Percentiles rank a stretch among this genome's conserved stretches.
phyloP scores from a whole-genome alignment of 2,113 vertebrate species.

The Odobenus rosmarus region DNA sequence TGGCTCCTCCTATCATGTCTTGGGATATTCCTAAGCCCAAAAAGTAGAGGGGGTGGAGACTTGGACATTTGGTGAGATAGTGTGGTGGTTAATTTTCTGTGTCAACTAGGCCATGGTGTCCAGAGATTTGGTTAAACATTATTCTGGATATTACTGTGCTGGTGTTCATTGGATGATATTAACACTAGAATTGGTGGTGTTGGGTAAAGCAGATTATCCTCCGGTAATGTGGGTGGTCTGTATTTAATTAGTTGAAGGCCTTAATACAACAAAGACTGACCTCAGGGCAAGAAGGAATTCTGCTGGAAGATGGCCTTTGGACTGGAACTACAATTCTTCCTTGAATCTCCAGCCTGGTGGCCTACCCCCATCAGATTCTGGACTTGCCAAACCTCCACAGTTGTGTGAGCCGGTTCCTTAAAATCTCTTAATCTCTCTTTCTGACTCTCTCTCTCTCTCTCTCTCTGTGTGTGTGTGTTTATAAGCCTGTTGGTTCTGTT shows the following conservation, averaged over 20 bases:
- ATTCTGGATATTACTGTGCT: background rate
- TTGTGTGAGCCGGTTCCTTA: background rate
- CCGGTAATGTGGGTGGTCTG: background rate
- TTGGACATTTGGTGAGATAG: background rate
- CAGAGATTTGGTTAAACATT: background rate
- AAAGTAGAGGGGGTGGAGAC: background rate
- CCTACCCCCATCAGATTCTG: background rate
- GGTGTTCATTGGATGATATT: background rate
- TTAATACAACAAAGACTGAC: background rate
- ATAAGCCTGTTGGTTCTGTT: background rate
- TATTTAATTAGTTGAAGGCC: background rate
- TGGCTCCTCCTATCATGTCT: background rate
- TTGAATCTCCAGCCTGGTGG: background rate
- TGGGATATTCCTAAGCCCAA: background rate
- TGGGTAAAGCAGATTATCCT: background rate
- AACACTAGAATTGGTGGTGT: background rate
- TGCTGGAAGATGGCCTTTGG: background rate
- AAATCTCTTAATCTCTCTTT: background rate
- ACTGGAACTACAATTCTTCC: background rate
- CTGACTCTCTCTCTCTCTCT: too few species aligned
- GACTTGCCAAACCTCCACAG: background rate
- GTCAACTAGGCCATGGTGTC: background rate
- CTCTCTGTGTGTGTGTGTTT: background rate
- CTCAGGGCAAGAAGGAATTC: background rate
- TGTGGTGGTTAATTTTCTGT: background rate